Percentiles rank a stretch among this genome's conserved stretches.
phyloP scores from a whole-genome alignment of 2,797 vertebrate genomes.

The Sardinella longiceps region DNA sequence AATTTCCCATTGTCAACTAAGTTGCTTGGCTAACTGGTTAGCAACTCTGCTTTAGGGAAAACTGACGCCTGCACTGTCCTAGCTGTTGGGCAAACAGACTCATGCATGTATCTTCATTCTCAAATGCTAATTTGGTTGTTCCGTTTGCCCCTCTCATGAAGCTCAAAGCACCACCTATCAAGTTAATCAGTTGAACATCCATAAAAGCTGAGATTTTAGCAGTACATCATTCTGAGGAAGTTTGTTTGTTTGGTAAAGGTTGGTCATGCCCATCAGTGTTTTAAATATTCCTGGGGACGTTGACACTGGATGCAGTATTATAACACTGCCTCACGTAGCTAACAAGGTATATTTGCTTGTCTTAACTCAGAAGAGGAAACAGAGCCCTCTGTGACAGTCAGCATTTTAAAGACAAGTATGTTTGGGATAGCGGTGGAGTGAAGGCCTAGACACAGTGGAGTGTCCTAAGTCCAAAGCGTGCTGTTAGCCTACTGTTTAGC shows the following conservation, averaged over 20 bases:
- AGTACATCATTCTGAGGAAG: background rate
- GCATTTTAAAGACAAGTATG: background rate
- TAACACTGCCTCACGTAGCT: background rate
- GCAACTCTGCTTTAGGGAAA: no score
- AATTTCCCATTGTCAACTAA: no score
- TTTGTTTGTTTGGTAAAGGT: background rate
- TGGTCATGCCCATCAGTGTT: background rate
- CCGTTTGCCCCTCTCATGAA: background rate
- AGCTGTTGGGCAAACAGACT: constrained; percentile 29
- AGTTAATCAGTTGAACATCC: constrained; percentile 13
- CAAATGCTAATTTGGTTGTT: background rate
- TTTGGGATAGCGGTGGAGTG: background rate
- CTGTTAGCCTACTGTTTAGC: background rate
- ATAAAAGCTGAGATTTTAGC: constrained; percentile 6
- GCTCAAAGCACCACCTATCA: background rate
- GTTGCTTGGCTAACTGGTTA: no score
- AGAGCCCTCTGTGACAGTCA: background rate
- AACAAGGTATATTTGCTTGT: background rate
- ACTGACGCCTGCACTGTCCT: constrained; percentile 9
- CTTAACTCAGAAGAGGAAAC: background rate
- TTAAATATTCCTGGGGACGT: background rate
- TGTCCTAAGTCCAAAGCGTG: background rate
- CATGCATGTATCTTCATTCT: constrained; percentile 26
- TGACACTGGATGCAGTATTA: background rate
- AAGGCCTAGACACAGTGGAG: background rate